These are phyloP conservation scores for Drosophila setosimentum DNA, from an alignment of 2,888 invertebrate species.

Conservation along the genomic window DNA sequence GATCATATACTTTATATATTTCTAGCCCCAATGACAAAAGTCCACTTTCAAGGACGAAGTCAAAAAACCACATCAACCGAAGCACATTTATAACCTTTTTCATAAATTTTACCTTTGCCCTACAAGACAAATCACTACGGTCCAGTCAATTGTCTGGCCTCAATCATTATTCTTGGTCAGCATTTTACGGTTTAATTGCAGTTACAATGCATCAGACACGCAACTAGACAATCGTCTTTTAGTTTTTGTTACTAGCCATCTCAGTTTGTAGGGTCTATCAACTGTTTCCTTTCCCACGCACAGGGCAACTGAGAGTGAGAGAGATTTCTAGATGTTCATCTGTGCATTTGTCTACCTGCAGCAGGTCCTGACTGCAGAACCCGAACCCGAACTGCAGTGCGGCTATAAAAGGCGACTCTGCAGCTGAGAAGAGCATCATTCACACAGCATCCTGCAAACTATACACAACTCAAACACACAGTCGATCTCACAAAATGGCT, in stretches of 20 bases:
- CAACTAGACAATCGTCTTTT: slow-evolving; percentile 67
- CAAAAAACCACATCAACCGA: slow-evolving; percentile 29
- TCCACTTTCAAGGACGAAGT: slow-evolving; percentile 3
- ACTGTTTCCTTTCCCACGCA: slow-evolving; percentile 78
- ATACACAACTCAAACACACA: slow-evolving; percentile 53
- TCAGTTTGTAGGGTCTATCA: slow-evolving; percentile 48
- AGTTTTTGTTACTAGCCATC: slow-evolving; percentile 25
- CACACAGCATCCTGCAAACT: slow-evolving; percentile 71
- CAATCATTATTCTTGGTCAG: slow-evolving; percentile 47
- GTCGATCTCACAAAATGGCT: slow-evolving; percentile 61
- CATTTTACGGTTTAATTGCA: slow-evolving; percentile 79
- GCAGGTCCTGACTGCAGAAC: slow-evolving; percentile 68
- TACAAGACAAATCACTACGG: slow-evolving; percentile 45
- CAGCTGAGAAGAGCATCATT: slow-evolving; percentile 68
- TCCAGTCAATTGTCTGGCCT: slow-evolving; percentile 43
- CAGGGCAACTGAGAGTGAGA: slow-evolving; percentile 32
- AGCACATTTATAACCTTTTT: slow-evolving; percentile 18
- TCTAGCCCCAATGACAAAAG: neutral
- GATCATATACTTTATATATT: neutral
- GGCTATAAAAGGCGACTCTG: slow-evolving; percentile 68
- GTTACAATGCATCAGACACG: slow-evolving; percentile 62
- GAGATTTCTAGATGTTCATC: slow-evolving; percentile 63
- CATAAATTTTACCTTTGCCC: slow-evolving; percentile 18
- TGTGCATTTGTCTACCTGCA: slow-evolving; percentile 56
- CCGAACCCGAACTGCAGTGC: slow-evolving; percentile 24